A percentile compares a stretch with the other conserved stretches of the same genome.
Evolutionary conservation across 1,140 invertebrate species (phyloP).

Genomic region (Battus philenor): DNA sequence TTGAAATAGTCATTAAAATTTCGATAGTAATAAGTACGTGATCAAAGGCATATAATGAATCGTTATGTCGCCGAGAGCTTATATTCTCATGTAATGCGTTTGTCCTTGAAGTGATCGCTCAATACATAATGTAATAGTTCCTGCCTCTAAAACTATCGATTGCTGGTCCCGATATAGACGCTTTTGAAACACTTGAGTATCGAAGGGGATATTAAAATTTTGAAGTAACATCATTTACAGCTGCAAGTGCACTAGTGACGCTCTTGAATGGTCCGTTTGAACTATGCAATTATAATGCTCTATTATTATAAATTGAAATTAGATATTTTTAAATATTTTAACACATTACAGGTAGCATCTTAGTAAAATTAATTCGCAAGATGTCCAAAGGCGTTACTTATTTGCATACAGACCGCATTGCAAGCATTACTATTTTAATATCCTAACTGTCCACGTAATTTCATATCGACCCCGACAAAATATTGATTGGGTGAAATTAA

Average conservation of each 20-base stretch:
- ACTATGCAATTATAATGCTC: too few species aligned
- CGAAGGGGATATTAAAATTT: conserved; percentile 5
- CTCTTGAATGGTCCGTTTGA: too few species aligned
- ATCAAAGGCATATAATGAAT: not conserved
- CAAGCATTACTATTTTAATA: not conserved
- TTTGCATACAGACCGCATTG: not conserved
- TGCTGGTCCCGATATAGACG: conserved; percentile 20
- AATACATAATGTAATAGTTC: not conserved
- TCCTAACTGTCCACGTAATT: conserved; percentile 44
- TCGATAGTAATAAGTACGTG: not conserved
- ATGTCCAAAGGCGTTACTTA: not conserved
- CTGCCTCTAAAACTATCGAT: conserved; percentile 21
- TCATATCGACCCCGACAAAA: conserved; percentile 47
- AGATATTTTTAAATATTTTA: not conserved
- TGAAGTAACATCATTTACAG: not conserved
- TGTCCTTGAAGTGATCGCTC: too few species aligned
- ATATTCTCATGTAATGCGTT: not conserved
- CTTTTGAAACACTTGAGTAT: conserved; percentile 22
- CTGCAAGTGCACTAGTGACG: not conserved
- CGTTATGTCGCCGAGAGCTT: not conserved
- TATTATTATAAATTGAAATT: not conserved
- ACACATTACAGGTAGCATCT: not conserved
- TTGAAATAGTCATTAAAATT: too few species aligned
- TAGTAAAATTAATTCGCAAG: too few species aligned
- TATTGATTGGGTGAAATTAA: conserved; percentile 63